Percentiles rank a stretch among this genome's conserved stretches.
These are phyloP conservation scores for Eumerus sabulonum DNA, from an alignment of 2,888 invertebrate species.

Conservation along the genomic window DNA sequence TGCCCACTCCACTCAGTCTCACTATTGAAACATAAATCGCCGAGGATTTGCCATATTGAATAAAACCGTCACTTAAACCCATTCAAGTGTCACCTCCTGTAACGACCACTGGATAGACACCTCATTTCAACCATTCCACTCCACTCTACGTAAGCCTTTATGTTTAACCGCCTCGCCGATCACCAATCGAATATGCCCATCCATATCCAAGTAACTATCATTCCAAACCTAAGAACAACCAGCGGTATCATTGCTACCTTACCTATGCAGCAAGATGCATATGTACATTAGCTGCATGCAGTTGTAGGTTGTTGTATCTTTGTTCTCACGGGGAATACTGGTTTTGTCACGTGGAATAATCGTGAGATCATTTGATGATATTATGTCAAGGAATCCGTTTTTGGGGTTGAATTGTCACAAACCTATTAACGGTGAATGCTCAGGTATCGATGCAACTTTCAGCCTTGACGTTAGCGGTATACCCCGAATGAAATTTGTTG, in stretches of 20 bases:
- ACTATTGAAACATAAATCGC: constrained; percentile 55
- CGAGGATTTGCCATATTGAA: constrained; percentile 60
- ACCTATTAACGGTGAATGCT: constrained; percentile 53
- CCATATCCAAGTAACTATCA: constrained; percentile 9
- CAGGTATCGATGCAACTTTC: too few relatives aligned
- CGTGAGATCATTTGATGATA: constrained; percentile 68
- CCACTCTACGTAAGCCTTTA: too few relatives aligned
- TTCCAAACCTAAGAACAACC: not conserved
- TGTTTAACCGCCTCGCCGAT: constrained; percentile 43
- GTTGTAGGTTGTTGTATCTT: constrained; percentile 15
- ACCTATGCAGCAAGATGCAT: not conserved
- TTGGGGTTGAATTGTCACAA: constrained; percentile 58
- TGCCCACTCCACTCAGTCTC: constrained; percentile 7
- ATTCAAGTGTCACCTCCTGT: constrained; percentile 60
- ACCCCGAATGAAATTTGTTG: too few relatives aligned
- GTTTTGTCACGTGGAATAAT: constrained; percentile 68
- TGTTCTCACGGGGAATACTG: constrained; percentile 41
- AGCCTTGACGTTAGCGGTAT: too few relatives aligned
- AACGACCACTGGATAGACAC: constrained; percentile 62
- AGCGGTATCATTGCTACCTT: not conserved
- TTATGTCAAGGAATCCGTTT: constrained; percentile 64
- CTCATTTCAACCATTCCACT: constrained; percentile 53
- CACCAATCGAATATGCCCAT: constrained; percentile 6
- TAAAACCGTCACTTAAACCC: constrained; percentile 54
- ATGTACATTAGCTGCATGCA: not conserved